Conservation (phyloP, 2,888 invertebrate species). For the Halictus quadricinctus region DNA sequence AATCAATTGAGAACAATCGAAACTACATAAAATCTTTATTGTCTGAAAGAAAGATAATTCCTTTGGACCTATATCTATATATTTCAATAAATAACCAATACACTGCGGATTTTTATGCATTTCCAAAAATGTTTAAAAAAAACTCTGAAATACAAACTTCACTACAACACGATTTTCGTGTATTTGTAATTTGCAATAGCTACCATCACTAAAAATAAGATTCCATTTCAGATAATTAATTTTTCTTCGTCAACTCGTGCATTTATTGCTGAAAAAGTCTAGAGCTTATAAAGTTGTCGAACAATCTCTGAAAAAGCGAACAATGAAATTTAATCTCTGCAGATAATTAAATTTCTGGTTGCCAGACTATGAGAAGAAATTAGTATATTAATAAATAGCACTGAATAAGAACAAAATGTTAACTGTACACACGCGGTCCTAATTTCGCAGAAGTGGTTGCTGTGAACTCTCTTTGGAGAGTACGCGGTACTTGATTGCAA, state of each 20-base stretch:
- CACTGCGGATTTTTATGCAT: too few relatives aligned
- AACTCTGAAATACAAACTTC: too few relatives aligned
- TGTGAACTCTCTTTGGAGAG: neutral
- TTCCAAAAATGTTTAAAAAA: too few relatives aligned
- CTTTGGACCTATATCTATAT: too few relatives aligned
- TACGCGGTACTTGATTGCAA: neutral
- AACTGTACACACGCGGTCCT: neutral
- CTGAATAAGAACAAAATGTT: neutral
- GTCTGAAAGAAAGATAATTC: too few relatives aligned
- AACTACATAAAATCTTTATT: too few relatives aligned
- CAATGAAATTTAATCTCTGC: neutral
- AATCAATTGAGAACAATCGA: too few relatives aligned
- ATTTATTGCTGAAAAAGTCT: neutral
- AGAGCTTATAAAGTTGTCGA: neutral
- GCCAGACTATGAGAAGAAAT: neutral
- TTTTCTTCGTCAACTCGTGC: neutral
- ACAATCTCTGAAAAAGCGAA: neutral
- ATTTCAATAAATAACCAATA: too few relatives aligned
- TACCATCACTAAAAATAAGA: neutral
- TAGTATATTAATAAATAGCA: neutral
- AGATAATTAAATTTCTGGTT: neutral
- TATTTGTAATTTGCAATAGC: too few relatives aligned
- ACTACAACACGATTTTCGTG: too few relatives aligned
- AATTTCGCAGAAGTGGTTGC: neutral
- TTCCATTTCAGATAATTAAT: neutral